phyloP scores from a whole-genome alignment of 2,797 vertebrate genomes.

The Danionella dracula region DNA sequence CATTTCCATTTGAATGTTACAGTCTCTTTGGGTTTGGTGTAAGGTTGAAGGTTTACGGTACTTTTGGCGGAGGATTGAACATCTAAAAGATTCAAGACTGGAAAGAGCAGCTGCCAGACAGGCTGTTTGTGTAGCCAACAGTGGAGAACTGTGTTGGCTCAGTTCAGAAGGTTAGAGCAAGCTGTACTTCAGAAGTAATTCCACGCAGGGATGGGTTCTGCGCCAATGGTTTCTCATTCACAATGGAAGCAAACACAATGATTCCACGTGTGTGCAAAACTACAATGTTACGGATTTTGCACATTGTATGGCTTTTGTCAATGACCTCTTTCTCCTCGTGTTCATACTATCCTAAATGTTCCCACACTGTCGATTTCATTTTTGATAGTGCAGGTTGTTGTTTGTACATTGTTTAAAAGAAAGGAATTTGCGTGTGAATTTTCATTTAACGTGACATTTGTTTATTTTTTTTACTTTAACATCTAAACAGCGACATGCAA shows the following conservation, averaged over 20 bases:
- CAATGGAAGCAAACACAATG: not conserved
- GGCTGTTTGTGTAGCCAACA: slow-evolving; percentile 36
- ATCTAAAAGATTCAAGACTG: slow-evolving; percentile 45
- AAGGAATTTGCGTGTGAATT: too few relatives aligned
- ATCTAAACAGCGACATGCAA: too few relatives aligned
- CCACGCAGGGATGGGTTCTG: slow-evolving; percentile 18
- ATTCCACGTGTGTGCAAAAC: not conserved
- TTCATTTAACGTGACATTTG: too few relatives aligned
- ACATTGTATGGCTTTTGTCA: too few relatives aligned
- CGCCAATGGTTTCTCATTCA: not conserved
- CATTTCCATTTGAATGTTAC: slow-evolving; percentile 41
- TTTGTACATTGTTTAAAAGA: too few relatives aligned
- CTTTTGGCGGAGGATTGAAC: not conserved
- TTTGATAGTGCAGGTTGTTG: too few relatives aligned
- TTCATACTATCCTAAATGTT: too few relatives aligned
- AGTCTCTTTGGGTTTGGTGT: slow-evolving; percentile 26
- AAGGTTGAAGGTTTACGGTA: slow-evolving; percentile 29
- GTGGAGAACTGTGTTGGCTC: slow-evolving; percentile 27
- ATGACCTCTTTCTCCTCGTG: too few relatives aligned
- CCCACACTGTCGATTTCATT: too few relatives aligned
- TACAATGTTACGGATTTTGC: not conserved
- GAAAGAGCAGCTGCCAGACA: slow-evolving; percentile 33
- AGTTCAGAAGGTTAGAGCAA: slow-evolving; percentile 33
- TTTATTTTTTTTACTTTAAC: too few relatives aligned
- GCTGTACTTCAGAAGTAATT: slow-evolving; percentile 33